Percentiles rank a stretch among this genome's conserved stretches.
These are phyloP conservation scores for Podocnemis expansa DNA, from an alignment of 2,113 vertebrate genomes.

Conservation along the genomic window DNA sequence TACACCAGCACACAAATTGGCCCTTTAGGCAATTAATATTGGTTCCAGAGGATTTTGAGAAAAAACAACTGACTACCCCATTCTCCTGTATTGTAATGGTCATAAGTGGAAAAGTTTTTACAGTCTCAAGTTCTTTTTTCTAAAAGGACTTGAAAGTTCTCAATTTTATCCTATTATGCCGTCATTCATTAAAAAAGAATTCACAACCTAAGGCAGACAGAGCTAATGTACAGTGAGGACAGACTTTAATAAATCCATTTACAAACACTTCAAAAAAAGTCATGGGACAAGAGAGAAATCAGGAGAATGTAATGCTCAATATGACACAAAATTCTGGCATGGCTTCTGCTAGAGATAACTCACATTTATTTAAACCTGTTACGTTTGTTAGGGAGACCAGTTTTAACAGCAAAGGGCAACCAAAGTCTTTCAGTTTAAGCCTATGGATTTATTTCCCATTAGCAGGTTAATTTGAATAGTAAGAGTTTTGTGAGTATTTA, in stretches of 20 bases:
- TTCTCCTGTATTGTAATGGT: neutral
- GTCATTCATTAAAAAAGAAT: neutral
- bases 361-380: neutral
- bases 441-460: neutral
- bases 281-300: neutral
- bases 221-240: neutral
- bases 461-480: neutral
- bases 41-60: neutral
- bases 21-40: neutral
- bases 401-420: neutral
- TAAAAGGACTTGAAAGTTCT: neutral
- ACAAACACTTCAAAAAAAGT: neutral
- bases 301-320: neutral
- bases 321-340: neutral
- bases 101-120: neutral
- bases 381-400: neutral
- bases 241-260: neutral
- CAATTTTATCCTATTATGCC: neutral
- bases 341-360: neutral
- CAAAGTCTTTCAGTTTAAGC: neutral
- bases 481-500: neutral
- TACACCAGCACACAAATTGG: conserved; percentile 27
- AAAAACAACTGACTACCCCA: conserved; percentile 7
- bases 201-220: neutral
- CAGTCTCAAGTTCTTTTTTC: neutral